Percentiles rank a stretch among this genome's conserved stretches.
Conservation (phyloP, 2,113 vertebrate genomes). For the Pelusios castaneus region DNA sequence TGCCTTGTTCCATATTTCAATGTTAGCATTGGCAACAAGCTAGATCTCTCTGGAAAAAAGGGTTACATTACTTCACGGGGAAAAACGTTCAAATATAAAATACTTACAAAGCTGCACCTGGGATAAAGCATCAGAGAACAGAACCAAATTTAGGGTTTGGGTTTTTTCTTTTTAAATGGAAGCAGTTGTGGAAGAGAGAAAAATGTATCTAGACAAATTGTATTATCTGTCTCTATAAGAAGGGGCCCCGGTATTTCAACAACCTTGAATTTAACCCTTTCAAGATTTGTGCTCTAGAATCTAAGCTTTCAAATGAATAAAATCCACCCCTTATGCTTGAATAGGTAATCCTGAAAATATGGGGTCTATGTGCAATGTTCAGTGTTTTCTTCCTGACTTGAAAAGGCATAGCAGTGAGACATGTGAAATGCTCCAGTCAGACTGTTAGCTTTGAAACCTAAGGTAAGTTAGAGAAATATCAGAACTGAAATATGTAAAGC, state of each 20-base stretch:
- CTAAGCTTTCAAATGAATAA: not conserved
- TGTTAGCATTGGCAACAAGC: not conserved
- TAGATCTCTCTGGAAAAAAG: rapidly evolving
- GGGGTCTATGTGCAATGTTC: not conserved
- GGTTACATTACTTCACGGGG: not conserved
- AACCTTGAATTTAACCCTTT: not conserved
- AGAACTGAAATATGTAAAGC: not conserved
- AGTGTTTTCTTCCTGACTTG: not conserved
- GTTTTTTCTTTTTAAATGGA: not conserved
- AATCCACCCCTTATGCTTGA: not conserved
- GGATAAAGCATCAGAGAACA: not conserved
- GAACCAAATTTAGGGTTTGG: not conserved
- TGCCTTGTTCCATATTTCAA: not conserved
- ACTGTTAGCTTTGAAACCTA: not conserved
- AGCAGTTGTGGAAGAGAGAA: not conserved
- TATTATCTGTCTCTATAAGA: not conserved
- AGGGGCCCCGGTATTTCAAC: not conserved
- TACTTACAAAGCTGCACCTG: not conserved
- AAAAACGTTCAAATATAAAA: not conserved
- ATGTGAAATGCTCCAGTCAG: not conserved
- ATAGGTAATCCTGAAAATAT: not conserved
- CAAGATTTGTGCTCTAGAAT: not conserved
- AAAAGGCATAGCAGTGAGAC: not conserved
- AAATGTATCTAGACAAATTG: not conserved
- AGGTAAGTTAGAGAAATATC: not conserved